Evolutionary conservation across 1,140 invertebrate genomes (phyloP).

Genomic region (Panagrolaimus sp.): DNA sequence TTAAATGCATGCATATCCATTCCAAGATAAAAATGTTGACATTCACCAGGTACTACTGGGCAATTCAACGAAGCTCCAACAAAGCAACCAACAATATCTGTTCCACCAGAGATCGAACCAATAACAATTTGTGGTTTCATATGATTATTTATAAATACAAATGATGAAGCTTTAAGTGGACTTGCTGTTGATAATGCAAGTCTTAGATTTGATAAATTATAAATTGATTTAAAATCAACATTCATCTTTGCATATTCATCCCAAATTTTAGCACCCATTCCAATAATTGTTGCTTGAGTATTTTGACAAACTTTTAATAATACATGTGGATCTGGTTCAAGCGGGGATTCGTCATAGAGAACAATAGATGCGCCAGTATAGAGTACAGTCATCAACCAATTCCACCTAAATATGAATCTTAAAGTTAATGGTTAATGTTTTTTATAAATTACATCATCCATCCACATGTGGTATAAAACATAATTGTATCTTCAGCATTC

Average conservation of each 20-base stretch:
- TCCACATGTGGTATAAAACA: too few relatives aligned
- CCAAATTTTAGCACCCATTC: constrained; percentile 65
- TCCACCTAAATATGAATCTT: constrained; percentile 69
- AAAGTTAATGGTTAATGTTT: too few relatives aligned
- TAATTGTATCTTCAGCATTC: constrained; percentile 61
- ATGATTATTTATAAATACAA: constrained; percentile 64
- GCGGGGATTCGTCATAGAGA: constrained; percentile 65
- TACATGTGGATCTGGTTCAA: constrained; percentile 61
- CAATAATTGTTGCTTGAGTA: constrained; percentile 64
- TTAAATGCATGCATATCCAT: constrained; percentile 62
- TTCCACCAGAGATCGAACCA: constrained; percentile 65
- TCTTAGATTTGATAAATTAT: constrained; percentile 60
- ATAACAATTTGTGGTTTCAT: constrained; percentile 64
- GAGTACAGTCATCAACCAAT: constrained; percentile 62
- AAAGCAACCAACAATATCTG: constrained; percentile 66
- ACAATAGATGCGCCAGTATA: constrained; percentile 63
- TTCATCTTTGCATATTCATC: constrained; percentile 60
- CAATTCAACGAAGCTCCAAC: constrained; percentile 63
- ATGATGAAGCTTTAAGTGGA: constrained; percentile 63
- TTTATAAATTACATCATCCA: too few relatives aligned
- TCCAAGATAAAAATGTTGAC: constrained; percentile 63
- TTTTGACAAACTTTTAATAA: constrained; percentile 65
- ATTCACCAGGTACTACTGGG: constrained; percentile 64
- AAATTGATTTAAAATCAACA: constrained; percentile 42
- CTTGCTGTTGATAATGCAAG: constrained; percentile 65